phyloP scores from a whole-genome alignment of 1,140 invertebrate species.

The Oedothorax gibbosus region DNA sequence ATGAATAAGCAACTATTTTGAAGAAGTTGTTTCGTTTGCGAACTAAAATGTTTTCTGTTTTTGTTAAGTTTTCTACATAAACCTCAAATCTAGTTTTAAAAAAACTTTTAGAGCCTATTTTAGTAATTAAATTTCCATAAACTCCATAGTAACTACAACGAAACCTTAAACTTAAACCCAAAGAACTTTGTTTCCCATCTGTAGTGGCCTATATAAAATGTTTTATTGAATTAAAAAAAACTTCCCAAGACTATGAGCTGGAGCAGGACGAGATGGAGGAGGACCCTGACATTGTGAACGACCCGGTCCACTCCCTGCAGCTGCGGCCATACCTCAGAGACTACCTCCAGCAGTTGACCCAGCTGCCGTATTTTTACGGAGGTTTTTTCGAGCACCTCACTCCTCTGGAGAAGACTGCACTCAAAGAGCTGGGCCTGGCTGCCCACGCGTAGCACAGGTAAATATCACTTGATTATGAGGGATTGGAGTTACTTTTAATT shows the following conservation, averaged over 20 bases:
- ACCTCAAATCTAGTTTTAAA: no score
- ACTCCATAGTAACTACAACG: no score
- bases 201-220: background rate
- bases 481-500: no score
- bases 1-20: no score
- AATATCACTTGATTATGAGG: no score
- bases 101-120: no score
- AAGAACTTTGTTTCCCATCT: no score
- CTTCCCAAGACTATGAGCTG: conserved; percentile 29
- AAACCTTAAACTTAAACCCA: no score
- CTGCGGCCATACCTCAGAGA: conserved; percentile 74
- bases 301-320: conserved; percentile 75
- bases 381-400: conserved; percentile 74
- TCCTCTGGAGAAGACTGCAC: conserved; percentile 69
- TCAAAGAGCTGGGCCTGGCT: conserved; percentile 61
- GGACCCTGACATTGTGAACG: conserved; percentile 72
- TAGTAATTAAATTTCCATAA: no score
- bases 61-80: no score
- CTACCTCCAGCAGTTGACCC: conserved; percentile 70
- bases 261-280: conserved; percentile 65
- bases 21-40: no score
- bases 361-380: conserved; percentile 72
- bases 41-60: no score
- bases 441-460: background rate
- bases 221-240: background rate